Evolutionary conservation across 2,113 vertebrate species (phyloP), one percentile per base, ranked within the genome.

Genomic region (Xenopus laevis): DNA sequence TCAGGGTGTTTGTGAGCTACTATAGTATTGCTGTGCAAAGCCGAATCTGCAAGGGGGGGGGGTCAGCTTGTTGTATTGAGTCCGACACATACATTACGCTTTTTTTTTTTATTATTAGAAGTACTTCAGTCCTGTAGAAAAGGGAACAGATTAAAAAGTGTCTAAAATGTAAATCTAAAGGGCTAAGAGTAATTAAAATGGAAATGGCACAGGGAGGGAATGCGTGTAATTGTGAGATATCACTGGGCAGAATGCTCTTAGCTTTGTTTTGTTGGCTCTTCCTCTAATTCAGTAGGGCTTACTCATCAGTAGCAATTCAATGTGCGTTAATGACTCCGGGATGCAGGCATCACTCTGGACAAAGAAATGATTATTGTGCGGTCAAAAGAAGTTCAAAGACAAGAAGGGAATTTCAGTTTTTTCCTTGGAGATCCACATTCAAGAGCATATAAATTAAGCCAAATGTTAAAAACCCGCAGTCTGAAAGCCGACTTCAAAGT

Each of bases 381-480:
- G 94, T 96, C 95, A 95, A 91, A 96, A 96, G 91, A 92, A 94
- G 94, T 98, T 98, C 95, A 97, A 96, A 97, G 96, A 92, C 93
- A 89, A 93, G 93, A 92, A 90, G 90, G 90, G 93, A 91, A 91
- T 95, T 94, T 93, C 88, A 88, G 84, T 92, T 92, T 93, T 92
- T 79, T 88, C 92, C 92, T 92, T 90, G 87, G 92, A 95, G 93
- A 95, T 91, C 90, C 89, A 87, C 88, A 90, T 95, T 94, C 90
- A 91, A 93, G 92, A 91, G 90, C 91, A 87, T 89, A 91, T 92
- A 94, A 94, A 97, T 95, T 93, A 95, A 95, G 90, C 89, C 87
- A 87, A 92, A 89, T 89, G 90, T 94, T 94, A 92, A 94, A 95
- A 92, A 40, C 92, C 88, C 89, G 88, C 88, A 88, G 89, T 88